phyloP scores from a whole-genome alignment of 2,888 invertebrate genomes.

The Lordiphosa fenestrarum region DNA sequence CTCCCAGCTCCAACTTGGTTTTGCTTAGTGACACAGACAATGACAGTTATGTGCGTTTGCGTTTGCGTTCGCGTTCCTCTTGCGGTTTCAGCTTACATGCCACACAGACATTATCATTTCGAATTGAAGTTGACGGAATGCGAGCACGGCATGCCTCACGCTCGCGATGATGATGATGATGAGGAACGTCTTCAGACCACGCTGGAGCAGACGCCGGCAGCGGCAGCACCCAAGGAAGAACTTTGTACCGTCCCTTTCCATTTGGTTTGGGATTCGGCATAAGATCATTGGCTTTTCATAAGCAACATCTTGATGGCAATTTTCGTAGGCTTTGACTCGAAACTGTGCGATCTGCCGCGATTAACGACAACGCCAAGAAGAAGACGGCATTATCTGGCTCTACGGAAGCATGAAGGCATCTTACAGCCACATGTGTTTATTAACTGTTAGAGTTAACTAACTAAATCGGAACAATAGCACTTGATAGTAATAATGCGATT shows the following conservation, averaged over 20 bases:
- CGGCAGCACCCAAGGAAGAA: too few relatives aligned
- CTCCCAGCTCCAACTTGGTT: conserved; percentile 6
- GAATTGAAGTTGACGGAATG: conserved; percentile 13
- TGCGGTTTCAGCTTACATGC: conserved; percentile 43
- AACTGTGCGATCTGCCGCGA: conserved; percentile 56
- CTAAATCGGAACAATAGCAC: conserved; percentile 66
- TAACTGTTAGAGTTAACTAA: conserved; percentile 74
- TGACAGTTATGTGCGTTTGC: conserved; percentile 68
- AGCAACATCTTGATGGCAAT: conserved; percentile 38
- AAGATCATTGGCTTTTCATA: conserved; percentile 31
- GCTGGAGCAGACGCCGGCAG: background rate
- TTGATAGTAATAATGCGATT: conserved; percentile 21
- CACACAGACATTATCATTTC: conserved; percentile 30
- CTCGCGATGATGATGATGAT: conserved; percentile 3
- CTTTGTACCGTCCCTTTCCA: background rate
- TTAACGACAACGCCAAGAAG: conserved; percentile 36
- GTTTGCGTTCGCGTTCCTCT: conserved; percentile 42
- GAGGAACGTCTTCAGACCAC: background rate
- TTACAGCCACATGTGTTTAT: conserved; percentile 53
- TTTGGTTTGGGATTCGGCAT: background rate
- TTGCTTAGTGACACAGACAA: conserved; percentile 37
- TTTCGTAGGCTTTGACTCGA: conserved; percentile 69
- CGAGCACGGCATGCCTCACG: conserved; percentile 12
- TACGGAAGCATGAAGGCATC: conserved; percentile 49
- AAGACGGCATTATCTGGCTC: conserved; percentile 22